These are phyloP conservation scores for Phalera bucephala DNA, from an alignment of 2,888 invertebrate genomes.

Conservation along the genomic window DNA sequence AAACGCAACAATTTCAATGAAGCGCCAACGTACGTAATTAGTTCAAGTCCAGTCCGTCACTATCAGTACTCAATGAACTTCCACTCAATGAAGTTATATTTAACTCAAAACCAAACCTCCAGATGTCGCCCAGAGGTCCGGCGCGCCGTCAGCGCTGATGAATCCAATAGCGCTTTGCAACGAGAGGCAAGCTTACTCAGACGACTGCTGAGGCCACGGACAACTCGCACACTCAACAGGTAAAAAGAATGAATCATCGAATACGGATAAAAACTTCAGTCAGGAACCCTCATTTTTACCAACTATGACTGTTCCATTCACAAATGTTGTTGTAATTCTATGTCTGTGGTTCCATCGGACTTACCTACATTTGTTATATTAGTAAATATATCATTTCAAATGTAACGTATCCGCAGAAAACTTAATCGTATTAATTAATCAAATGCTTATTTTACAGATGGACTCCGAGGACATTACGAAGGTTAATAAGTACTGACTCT, in stretches of 20 bases:
- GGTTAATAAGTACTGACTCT: slow-evolving; percentile 63
- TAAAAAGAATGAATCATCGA: slow-evolving; percentile 13
- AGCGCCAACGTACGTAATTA: not conserved
- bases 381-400: too few relatives aligned
- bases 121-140: slow-evolving; percentile 66
- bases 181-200: slow-evolving; percentile 60
- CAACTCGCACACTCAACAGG: slow-evolving; percentile 58
- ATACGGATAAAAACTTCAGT: not conserved
- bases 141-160: slow-evolving; percentile 69
- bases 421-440: too few relatives aligned
- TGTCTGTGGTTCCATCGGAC: too few relatives aligned
- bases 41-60: not conserved
- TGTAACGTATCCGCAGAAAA: too few relatives aligned
- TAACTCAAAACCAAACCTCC: not conserved
- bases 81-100: not conserved
- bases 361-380: too few relatives aligned
- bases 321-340: too few relatives aligned
- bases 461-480: slow-evolving; percentile 64
- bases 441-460: slow-evolving; percentile 45
- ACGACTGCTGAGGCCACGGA: slow-evolving; percentile 48
- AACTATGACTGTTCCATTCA: too few relatives aligned
- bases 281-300: too few relatives aligned
- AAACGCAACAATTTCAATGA: too few relatives aligned
- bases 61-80: too few relatives aligned
- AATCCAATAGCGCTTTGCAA: slow-evolving; percentile 53